Conservation (phyloP, 2,113 vertebrate species). For the Aplodontia rufa region DNA sequence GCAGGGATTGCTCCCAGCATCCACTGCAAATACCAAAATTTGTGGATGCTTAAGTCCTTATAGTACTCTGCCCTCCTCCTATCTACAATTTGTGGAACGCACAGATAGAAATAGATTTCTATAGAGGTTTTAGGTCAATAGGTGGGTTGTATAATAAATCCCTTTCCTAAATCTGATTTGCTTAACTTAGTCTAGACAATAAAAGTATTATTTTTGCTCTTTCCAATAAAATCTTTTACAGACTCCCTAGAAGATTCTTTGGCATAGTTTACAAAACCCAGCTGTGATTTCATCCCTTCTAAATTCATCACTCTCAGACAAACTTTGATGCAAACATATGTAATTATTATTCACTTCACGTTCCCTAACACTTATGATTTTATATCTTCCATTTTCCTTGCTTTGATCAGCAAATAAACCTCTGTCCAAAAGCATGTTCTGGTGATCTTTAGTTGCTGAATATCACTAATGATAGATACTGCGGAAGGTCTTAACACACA, state of each 20-base stretch:
- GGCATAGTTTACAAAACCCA: neutral
- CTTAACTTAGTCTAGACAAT: neutral
- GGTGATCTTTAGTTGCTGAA: neutral
- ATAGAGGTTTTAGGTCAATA: neutral
- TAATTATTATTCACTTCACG: neutral
- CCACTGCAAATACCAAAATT: neutral
- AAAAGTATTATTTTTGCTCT: neutral
- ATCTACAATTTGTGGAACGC: neutral
- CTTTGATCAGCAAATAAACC: neutral
- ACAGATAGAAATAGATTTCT: neutral
- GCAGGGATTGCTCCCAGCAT: neutral
- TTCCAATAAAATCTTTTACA: neutral
- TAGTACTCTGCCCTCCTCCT: neutral
- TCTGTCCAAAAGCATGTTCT: neutral
- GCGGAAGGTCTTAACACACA: neutral
- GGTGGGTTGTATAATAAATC: neutral
- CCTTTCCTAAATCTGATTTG: neutral
- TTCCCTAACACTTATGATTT: neutral
- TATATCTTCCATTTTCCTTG: neutral
- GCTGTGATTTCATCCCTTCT: neutral
- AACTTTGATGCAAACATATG: neutral
- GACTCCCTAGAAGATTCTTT: neutral
- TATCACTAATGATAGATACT: neutral
- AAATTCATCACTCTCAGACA: neutral
- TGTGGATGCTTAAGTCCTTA: neutral